Conservation (phyloP, 2,888 invertebrate species). For the Cerastoderma edule region DNA sequence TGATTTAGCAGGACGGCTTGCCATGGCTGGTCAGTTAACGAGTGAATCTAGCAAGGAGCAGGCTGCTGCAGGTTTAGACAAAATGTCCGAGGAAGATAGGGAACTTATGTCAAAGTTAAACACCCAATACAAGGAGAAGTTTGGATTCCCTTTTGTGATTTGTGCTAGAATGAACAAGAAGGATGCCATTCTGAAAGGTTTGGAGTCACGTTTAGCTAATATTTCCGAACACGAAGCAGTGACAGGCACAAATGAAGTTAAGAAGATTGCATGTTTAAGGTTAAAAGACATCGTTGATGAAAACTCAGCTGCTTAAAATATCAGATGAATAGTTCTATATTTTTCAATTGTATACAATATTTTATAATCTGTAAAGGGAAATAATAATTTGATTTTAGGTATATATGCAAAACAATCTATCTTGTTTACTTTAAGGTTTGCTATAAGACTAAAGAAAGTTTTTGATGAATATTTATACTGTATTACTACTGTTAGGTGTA, state of each 20-base stretch:
- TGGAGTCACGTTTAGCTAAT: slow-evolving; percentile 61
- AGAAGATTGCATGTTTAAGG: slow-evolving; percentile 67
- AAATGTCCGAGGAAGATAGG: slow-evolving; percentile 57
- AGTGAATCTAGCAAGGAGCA: slow-evolving; percentile 67
- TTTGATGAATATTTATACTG: too few relatives aligned
- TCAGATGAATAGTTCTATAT: too few relatives aligned
- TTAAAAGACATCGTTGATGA: slow-evolving; percentile 55
- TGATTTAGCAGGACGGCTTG: slow-evolving; percentile 69
- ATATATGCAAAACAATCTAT: too few relatives aligned
- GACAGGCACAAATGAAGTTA: slow-evolving; percentile 69
- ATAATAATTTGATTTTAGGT: too few relatives aligned
- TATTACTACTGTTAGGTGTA: too few relatives aligned
- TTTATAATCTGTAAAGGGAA: too few relatives aligned
- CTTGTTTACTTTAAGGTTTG: too few relatives aligned
- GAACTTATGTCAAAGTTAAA: slow-evolving; percentile 55
- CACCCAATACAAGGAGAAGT: slow-evolving; percentile 63
- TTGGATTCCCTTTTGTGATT: slow-evolving; percentile 74
- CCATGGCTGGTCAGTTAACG: slow-evolving; percentile 56
- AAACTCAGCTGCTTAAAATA: not conserved
- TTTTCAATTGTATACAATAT: too few relatives aligned
- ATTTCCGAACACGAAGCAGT: slow-evolving; percentile 51
- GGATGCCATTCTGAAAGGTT: slow-evolving; percentile 64
- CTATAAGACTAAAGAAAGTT: too few relatives aligned
- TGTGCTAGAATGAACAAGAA: slow-evolving; percentile 73
- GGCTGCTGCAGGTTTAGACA: slow-evolving; percentile 60